A percentile compares a stretch with the other conserved stretches of the same genome.
Conservation (phyloP, 2,888 invertebrate genomes). For the Allolobophora icterica region DNA sequence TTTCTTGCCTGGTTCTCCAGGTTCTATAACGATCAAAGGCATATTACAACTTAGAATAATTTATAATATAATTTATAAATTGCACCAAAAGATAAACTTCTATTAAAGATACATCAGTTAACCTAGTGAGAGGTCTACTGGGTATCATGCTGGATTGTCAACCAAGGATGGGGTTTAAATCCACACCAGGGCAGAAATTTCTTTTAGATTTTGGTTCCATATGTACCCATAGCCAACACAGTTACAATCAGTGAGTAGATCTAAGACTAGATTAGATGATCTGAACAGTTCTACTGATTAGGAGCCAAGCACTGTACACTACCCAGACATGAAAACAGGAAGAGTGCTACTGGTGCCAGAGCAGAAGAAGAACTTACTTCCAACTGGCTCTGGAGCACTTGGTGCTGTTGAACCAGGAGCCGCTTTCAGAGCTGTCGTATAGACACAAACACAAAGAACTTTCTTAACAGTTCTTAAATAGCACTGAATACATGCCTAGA, state of each 20-base stretch:
- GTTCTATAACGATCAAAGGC: background rate
- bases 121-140: too few species aligned
- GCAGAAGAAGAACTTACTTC: slow-evolving; percentile 12
- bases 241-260: background rate
- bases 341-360: background rate
- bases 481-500: background rate
- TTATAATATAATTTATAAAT: background rate
- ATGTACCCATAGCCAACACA: too few species aligned
- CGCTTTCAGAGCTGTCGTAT: slow-evolving; percentile 37
- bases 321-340: background rate
- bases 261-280: background rate
- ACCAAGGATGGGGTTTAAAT: too few species aligned
- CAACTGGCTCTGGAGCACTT: background rate
- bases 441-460: background rate
- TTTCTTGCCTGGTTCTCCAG: background rate
- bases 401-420: slow-evolving; percentile 42
- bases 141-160: too few species aligned
- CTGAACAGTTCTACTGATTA: background rate
- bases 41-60: background rate
- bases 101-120: too few species aligned
- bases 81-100: too few species aligned
- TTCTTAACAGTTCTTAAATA: background rate
- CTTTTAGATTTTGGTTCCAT: too few species aligned
- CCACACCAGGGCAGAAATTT: too few species aligned
- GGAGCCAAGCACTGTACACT: background rate